A percentile compares a stretch with the other conserved stretches of the same genome.
Evolutionary conservation across 2,888 invertebrate genomes (phyloP).

Genomic region (Iphiclides podalirius): DNA sequence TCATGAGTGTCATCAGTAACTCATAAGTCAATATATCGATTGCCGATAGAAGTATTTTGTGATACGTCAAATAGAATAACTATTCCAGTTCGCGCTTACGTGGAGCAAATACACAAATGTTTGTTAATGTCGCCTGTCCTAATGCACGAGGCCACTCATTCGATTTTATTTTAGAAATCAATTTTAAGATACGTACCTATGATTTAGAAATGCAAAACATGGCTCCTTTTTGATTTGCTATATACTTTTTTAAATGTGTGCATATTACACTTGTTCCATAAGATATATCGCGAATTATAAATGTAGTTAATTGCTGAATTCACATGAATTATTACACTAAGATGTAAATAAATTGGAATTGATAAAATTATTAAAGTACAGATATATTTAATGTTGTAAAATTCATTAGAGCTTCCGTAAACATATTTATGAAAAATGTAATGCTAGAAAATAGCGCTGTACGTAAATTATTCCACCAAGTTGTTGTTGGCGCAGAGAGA

Average conservation of each 20-base stretch:
- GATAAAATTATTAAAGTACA: not conserved
- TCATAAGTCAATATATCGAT: constrained; percentile 15
- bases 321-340: constrained; percentile 18
- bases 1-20: constrained; percentile 9
- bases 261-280: constrained; percentile 1
- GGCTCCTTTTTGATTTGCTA: not conserved
- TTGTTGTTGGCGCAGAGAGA: too few species aligned
- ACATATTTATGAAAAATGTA: constrained; percentile 6
- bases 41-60: constrained; percentile 8
- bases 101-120: not conserved
- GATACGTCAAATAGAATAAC: constrained; percentile 7
- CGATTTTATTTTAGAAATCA: not conserved
- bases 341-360: constrained; percentile 32
- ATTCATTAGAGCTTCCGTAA: constrained; percentile 65
- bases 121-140: not conserved
- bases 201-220: not conserved
- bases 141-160: not conserved
- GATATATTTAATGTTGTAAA: constrained; percentile 27
- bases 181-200: not conserved
- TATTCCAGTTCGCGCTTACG: not conserved
- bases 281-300: constrained; percentile 10
- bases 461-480: too few species aligned
- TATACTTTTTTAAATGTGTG: not conserved
- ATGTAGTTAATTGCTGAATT: constrained; percentile 5
- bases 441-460: constrained; percentile 4